Evolutionary conservation across 2,888 invertebrate genomes (phyloP), one percentile per base, ranked within the genome.

Genomic region (Noctua pronuba): DNA sequence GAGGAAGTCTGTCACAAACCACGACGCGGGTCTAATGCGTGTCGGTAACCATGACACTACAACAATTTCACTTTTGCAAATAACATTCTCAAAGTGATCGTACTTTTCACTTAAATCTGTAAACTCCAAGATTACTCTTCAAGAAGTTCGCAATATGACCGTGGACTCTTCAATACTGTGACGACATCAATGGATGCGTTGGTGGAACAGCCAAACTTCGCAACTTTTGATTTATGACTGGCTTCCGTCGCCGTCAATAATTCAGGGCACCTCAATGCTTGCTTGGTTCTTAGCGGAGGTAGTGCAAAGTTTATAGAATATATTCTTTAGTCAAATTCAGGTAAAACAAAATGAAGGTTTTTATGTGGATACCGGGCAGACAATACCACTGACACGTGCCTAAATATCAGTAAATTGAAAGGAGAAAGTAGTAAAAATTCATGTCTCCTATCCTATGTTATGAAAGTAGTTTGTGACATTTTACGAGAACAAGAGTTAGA

Each of bases 201-300:
- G 73, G 68, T 62, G 62, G 76, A 78, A 79, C 73, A 69, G 46
- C 24, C 24, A 60, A 88, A 88, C 66, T 87, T 87, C 35, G n/a
- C 24, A 73, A 85, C 76, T 83, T 85, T 88, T 88, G 88, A 88
- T 88, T 88, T 87, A 87, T 81, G 79, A 58, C 76, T 21, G 65
- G 28, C 41, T 58, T 76, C 74, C 68, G 65, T 77, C 60, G 81
- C 28, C 2, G 49, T 77, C 79, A 78, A 80, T 87, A 83, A 87
- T 81, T 84, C 64, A 75, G 55, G 13, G 24, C 55, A 49, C 64
- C 66, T 80, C 75, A 60, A 60, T 73, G 64, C 75, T 86, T 38
- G 44, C 55, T 60, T 6, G 46, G 44, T 46, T 44, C 16, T n/a
- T 24, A 64, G 58, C 24, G 6, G 10, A 24, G 41, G 46, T 49